Percentiles rank a stretch among this genome's conserved stretches.
phyloP scores from a whole-genome alignment of 2,888 invertebrate species.

The Apamea crenata region DNA sequence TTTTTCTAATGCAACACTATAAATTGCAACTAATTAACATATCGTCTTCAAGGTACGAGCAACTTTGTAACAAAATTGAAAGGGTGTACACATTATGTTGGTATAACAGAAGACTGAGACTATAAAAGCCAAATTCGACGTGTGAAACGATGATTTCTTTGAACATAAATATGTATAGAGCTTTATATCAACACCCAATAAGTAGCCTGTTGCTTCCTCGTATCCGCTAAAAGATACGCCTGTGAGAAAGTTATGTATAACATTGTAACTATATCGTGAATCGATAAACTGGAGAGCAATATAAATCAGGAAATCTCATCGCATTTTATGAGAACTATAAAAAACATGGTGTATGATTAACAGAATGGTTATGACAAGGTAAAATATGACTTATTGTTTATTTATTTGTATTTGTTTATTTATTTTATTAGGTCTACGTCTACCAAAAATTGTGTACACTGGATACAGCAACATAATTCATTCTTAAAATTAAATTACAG shows the following conservation, averaged over 20 bases:
- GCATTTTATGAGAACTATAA: constrained; percentile 78
- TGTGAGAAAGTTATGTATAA: constrained; percentile 64
- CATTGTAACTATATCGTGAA: constrained; percentile 73
- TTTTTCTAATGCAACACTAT: constrained; percentile 65
- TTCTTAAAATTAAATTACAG: too few species aligned
- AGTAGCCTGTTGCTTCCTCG: constrained; percentile 58
- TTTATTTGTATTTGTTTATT: too few species aligned
- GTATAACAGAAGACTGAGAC: constrained; percentile 46
- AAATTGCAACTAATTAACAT: constrained; percentile 61
- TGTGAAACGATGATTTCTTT: constrained; percentile 58
- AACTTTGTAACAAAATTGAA: constrained; percentile 53
- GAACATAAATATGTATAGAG: constrained; percentile 48
- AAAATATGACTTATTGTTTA: constrained; percentile 35
- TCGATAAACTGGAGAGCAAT: constrained; percentile 78
- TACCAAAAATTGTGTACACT: too few species aligned
- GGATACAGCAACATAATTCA: too few species aligned
- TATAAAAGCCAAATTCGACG: constrained; percentile 42
- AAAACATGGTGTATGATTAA: constrained; percentile 64
- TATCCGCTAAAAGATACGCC: constrained; percentile 52
- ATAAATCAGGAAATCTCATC: constrained; percentile 80
- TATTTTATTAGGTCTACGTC: too few species aligned
- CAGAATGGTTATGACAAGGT: constrained; percentile 29
- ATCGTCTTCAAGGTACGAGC: constrained; percentile 38
- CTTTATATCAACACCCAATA: constrained; percentile 63
- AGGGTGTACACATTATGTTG: constrained; percentile 32